These are phyloP conservation scores for Arctopsyche grandis DNA, from an alignment of 1,140 invertebrate genomes.

Conservation along the genomic window DNA sequence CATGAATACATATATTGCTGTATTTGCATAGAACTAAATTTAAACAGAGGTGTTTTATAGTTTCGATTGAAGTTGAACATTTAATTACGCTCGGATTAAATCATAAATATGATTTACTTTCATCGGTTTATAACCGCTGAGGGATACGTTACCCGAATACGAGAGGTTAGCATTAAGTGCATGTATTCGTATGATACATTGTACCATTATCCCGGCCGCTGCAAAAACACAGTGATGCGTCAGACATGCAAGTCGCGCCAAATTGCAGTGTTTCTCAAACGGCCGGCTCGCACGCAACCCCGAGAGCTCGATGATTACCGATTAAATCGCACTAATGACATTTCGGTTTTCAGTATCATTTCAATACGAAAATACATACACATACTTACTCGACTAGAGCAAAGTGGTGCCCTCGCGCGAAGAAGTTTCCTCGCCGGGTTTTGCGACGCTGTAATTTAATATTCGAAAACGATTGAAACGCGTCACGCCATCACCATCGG, in stretches of 20 bases:
- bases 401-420: constrained; percentile 9
- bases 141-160: neutral
- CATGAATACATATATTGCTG: too few relatives aligned
- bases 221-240: constrained; percentile 15
- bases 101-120: too few relatives aligned
- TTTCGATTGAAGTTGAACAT: too few relatives aligned
- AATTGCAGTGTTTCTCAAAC: constrained; percentile 33
- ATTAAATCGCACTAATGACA: constrained; percentile 42
- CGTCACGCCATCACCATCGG: constrained; percentile 2
- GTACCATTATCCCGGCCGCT: neutral
- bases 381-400: neutral
- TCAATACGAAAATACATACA: neutral
- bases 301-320: constrained; percentile 18
- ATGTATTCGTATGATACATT: constrained; percentile 7
- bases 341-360: constrained; percentile 37
- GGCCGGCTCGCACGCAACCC: constrained; percentile 27
- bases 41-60: too few relatives aligned
- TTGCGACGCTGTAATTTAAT: constrained; percentile 16
- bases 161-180: constrained; percentile 9
- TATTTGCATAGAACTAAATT: too few relatives aligned
- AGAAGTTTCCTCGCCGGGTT: constrained; percentile 5
- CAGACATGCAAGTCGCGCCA: constrained; percentile 31
- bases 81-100: too few relatives aligned
- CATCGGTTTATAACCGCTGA: too few relatives aligned
- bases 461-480: constrained; percentile 22